These are phyloP conservation scores for Hipposideros armiger DNA, from an alignment of 2,113 vertebrate species.

Conservation along the genomic window DNA sequence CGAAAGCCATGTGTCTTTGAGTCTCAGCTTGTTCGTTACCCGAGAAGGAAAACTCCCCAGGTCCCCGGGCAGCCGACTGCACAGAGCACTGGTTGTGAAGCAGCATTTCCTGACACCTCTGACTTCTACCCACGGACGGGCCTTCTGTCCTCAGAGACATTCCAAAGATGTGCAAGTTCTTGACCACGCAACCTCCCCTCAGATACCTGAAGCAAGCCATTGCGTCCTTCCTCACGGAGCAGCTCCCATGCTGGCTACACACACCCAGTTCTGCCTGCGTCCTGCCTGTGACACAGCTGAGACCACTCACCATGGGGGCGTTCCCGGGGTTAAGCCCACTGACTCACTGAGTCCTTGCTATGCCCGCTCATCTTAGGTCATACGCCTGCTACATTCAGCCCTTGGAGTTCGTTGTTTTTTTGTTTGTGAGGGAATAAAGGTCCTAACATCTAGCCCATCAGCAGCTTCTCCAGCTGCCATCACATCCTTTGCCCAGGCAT, in stretches of 20 bases:
- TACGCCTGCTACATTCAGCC: no score
- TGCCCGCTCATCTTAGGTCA: fast-evolving
- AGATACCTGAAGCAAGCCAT: not conserved
- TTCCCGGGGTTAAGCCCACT: fast-evolving
- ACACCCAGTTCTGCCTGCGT: not conserved
- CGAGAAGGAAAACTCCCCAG: not conserved
- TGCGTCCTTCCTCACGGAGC: not conserved
- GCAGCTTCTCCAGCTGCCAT: not conserved
- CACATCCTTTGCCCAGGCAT: not conserved
- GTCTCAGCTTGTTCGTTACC: not conserved
- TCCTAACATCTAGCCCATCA: not conserved
- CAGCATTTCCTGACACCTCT: not conserved
- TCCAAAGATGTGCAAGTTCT: not conserved
- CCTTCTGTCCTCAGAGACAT: not conserved
- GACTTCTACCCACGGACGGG: fast-evolving
- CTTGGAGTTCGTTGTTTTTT: no score
- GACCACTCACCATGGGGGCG: not conserved
- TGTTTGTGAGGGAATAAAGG: not conserved
- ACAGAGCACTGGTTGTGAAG: not conserved
- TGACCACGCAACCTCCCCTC: not conserved
- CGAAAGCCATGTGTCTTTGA: fast-evolving
- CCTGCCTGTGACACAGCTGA: fast-evolving
- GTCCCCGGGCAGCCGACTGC: not conserved
- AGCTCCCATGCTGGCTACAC: not conserved
- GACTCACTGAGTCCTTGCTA: fast-evolving